These are phyloP conservation scores for Corapipo altera DNA, from an alignment of 2,113 vertebrate species.

Conservation along the genomic window DNA sequence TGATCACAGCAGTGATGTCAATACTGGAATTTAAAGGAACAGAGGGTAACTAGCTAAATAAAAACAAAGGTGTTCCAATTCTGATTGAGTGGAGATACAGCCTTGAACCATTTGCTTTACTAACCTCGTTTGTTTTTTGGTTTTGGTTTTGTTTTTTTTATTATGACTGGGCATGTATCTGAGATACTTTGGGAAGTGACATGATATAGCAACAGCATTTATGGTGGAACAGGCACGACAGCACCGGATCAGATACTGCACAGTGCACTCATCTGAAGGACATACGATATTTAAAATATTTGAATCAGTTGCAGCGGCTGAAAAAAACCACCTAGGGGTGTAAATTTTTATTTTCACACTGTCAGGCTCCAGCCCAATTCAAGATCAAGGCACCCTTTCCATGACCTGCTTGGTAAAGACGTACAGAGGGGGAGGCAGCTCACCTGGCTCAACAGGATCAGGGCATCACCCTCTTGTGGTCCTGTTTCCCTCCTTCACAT, in stretches of 20 bases:
- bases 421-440: neutral
- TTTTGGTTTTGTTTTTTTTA: neutral
- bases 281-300: neutral
- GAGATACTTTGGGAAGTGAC: neutral
- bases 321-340: neutral
- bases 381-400: neutral
- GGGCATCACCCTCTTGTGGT: accelerated
- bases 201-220: neutral
- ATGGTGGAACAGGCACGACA: neutral
- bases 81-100: neutral
- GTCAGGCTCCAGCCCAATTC: neutral
- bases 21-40: neutral
- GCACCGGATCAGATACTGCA: neutral
- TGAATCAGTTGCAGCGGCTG: neutral
- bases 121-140: neutral
- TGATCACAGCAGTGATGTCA: neutral
- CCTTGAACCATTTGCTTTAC: neutral
- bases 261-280: neutral
- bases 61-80: neutral
- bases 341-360: neutral
- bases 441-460: neutral
- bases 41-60: neutral
- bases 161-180: neutral
- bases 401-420: neutral
- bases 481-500: neutral